Conservation (phyloP, 2,888 invertebrate species). For the Watsonalla binaria region DNA sequence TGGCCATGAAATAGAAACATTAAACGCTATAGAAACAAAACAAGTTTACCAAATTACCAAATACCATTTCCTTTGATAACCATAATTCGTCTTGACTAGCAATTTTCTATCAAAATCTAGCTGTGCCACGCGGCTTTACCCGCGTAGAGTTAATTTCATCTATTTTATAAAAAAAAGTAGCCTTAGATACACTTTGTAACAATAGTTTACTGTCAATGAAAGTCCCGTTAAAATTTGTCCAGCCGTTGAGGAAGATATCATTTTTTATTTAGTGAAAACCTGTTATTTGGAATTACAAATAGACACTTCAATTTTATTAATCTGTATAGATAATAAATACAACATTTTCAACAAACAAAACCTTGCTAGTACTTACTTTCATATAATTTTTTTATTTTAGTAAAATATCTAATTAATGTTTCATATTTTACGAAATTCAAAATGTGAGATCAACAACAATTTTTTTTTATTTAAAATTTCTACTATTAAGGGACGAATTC, state of each 20-base stretch:
- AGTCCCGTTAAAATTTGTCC: no score
- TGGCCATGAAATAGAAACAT: background rate
- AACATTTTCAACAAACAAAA: background rate
- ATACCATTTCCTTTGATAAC: background rate
- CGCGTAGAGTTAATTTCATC: no score
- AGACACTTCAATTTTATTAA: no score
- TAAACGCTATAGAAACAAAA: background rate
- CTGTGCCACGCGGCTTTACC: no score
- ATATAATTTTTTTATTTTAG: background rate
- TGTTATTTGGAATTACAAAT: no score
- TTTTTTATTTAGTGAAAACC: no score
- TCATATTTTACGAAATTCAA: background rate
- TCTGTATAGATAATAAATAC: background rate
- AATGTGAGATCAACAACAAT: slow-evolving; percentile 1
- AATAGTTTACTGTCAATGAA: no score
- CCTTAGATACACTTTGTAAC: no score
- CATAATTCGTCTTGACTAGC: background rate
- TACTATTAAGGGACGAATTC: slow-evolving; percentile 6
- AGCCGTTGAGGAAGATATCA: no score
- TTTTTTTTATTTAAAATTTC: slow-evolving; percentile 8
- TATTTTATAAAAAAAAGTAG: no score
- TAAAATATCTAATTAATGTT: background rate
- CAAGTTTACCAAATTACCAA: background rate
- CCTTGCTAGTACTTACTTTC: background rate
- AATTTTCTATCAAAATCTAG: background rate